Percentiles rank a stretch among this genome's conserved stretches.
These are phyloP conservation scores for Bos taurus DNA, from an alignment of 2,113 vertebrate genomes.

Conservation along the genomic window ARS-UCD2.0 NC_037350.1:8359001-8359500, in stretches of 20 bases:
- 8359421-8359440: background rate
- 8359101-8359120: slow-evolving; percentile 95
- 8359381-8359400: background rate
- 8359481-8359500: background rate
- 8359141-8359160: slow-evolving; percentile 54
- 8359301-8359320: background rate
- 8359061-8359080: background rate
- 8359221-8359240: background rate
- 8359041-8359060: background rate
- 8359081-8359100: slow-evolving; percentile 95
- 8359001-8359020: background rate
- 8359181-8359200: background rate
- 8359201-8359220: background rate
- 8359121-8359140: slow-evolving; percentile 97
- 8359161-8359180: background rate
- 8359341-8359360: background rate
- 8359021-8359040: background rate
- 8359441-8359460: background rate
- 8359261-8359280: accelerated
- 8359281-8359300: background rate
- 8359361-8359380: background rate
- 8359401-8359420: background rate
- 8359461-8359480: background rate
- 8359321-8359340: background rate
- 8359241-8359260: background rate